phyloP scores from a whole-genome alignment of 2,113 vertebrate genomes.

The Paratilapia polleni region DNA sequence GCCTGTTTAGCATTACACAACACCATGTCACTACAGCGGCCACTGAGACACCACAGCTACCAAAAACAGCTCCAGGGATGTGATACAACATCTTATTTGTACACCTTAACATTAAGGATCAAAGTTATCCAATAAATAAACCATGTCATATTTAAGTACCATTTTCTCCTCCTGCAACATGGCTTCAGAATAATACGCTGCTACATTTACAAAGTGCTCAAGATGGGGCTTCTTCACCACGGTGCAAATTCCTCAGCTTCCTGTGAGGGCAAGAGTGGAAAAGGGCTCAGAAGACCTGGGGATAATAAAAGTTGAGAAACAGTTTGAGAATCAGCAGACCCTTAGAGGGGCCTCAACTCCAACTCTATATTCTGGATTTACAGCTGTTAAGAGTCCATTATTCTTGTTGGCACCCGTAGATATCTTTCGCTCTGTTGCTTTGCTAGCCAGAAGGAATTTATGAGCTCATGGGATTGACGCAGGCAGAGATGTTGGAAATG shows the following conservation, averaged over 20 bases:
- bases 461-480: constrained; percentile 24
- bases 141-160: constrained; percentile 43
- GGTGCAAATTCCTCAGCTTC: constrained; percentile 71
- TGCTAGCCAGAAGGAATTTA: constrained; percentile 20
- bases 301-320: neutral
- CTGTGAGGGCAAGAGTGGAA: constrained; percentile 41
- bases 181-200: constrained; percentile 50
- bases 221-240: constrained; percentile 49
- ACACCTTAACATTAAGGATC: constrained; percentile 55
- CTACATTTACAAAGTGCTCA: constrained; percentile 78
- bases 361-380: neutral
- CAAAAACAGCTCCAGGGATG: constrained; percentile 41
- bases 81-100: constrained; percentile 36
- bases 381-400: constrained; percentile 24
- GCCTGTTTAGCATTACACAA: constrained; percentile 31
- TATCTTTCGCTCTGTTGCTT: neutral
- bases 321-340: neutral
- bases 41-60: constrained; percentile 52
- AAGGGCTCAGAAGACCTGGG: constrained; percentile 47
- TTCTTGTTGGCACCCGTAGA: constrained; percentile 4
- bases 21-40: constrained; percentile 55
- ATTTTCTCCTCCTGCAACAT: constrained; percentile 33
- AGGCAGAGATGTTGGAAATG: neutral
- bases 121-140: constrained; percentile 59
- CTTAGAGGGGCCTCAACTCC: neutral